Conservation (phyloP, 2,113 vertebrate species). For the Anarhynchus alexandrinus region DNA sequence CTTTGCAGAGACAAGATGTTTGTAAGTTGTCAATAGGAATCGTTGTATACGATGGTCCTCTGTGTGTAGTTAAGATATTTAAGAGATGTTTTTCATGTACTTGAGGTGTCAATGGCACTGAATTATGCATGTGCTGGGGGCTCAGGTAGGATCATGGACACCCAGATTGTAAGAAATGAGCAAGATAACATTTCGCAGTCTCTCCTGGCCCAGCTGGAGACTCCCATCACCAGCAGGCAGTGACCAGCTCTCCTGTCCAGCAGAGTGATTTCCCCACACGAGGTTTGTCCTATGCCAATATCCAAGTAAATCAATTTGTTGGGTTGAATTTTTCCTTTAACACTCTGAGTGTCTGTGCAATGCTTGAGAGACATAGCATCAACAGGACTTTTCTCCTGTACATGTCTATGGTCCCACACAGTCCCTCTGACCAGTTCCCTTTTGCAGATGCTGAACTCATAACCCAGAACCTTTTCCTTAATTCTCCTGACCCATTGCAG, state of each 20-base stretch:
- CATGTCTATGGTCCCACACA: not conserved
- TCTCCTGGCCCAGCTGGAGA: not conserved
- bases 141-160: not conserved
- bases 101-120: not conserved
- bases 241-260: not conserved
- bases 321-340: not conserved
- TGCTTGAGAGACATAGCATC: not conserved
- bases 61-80: not conserved
- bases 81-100: not conserved
- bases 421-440: fast-evolving
- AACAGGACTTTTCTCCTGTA: not conserved
- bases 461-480: not conserved
- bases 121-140: not conserved
- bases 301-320: not conserved
- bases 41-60: not conserved
- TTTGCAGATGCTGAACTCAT: not conserved
- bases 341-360: not conserved
- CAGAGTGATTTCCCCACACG: not conserved
- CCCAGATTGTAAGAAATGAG: not conserved
- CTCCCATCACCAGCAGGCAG: not conserved
- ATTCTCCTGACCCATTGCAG: not conserved
- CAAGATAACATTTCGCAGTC: not conserved
- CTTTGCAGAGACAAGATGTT: not conserved
- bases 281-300: not conserved
- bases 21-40: not conserved